A percentile compares a stretch with the other conserved stretches of the same genome.
These are phyloP conservation scores for Hermatobates lingyangjiaoensis DNA, from an alignment of 1,140 invertebrate species.

Conservation along the genomic window DNA sequence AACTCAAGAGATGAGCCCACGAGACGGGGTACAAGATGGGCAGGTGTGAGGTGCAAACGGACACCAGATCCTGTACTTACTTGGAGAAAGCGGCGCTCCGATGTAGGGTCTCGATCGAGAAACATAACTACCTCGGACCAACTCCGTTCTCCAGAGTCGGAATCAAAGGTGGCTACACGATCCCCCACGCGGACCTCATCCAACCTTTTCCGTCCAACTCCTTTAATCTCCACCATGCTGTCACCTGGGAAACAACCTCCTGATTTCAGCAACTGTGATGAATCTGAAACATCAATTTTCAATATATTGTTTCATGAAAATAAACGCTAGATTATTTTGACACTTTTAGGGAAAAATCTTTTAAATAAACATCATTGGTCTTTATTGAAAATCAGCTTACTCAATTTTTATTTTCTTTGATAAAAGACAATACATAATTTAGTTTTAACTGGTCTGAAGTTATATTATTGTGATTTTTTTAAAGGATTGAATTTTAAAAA, in stretches of 20 bases:
- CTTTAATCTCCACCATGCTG: slow-evolving; percentile 34
- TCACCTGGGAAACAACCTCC: slow-evolving; percentile 60
- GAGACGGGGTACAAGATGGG: slow-evolving; percentile 47
- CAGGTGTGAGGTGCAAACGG: slow-evolving; percentile 58
- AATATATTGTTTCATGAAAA: no score
- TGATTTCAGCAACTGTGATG: slow-evolving; percentile 61
- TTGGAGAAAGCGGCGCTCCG: slow-evolving; percentile 45
- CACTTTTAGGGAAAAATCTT: no score
- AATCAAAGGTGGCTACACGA: slow-evolving; percentile 50
- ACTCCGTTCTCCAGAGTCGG: slow-evolving; percentile 36
- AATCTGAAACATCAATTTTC: slow-evolving; percentile 59
- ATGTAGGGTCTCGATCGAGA: slow-evolving; percentile 54
- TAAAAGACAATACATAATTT: no score
- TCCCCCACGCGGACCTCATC: slow-evolving; percentile 58
- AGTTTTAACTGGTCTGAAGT: no score
- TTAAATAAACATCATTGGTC: no score
- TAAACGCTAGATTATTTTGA: no score
- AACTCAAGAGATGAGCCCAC: slow-evolving; percentile 19
- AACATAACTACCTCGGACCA: slow-evolving; percentile 80
- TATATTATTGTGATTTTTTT: no score
- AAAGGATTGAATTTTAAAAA: no score
- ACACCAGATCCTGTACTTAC: slow-evolving; percentile 48
- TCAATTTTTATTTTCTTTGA: no score
- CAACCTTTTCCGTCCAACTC: slow-evolving; percentile 30
- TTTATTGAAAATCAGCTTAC: no score